Evolutionary conservation across 2,888 invertebrate species (phyloP), one percentile per base, ranked within the genome.

Genomic region (Apodemia zela): DNA sequence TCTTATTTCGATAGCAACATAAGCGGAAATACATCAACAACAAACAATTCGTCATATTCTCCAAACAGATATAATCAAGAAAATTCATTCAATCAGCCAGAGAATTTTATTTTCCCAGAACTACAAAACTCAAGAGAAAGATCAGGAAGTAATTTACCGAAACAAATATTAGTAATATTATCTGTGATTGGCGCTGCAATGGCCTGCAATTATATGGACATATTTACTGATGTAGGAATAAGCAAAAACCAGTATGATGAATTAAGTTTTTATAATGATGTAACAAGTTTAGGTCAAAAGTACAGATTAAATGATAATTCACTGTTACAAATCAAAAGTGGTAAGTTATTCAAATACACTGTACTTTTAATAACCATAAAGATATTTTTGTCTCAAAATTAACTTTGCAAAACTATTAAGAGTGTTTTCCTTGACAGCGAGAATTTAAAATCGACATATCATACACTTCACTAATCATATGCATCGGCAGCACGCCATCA

Each of bases 301-400:
- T 90, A 87, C 71, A 81, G 79, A 71, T 75, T 89, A 25, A 77
- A 75, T 72, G 74, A 76, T 63, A 71, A 86, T 70, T 77, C 84
- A 15, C 80, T 89, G 63, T 71, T 89, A 51, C 78, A 83, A 73
- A 72, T 90, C 47, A 79, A 81, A 77, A 73, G 78, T 72, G 91
- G 90, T 90, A 73, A 79, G 77, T 68, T 57, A 7, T 63, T 42
- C 0, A 35, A 29, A n/a, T 59, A 0, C 38, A 38, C 4, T 38
- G 42, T 38, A 38, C 13, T 38, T 35, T 38, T 38, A 38, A 38
- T 38, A 0, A 13, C 38, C 13, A 38, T 13, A 15, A 33, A 33
- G 10, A 10, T 33, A 11, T 42, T 15, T 4, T 6, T 35, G 35
- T 35, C 10, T 35, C 2, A 10, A 35, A 8, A 35, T 35, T 8